Evolutionary conservation across 2,888 invertebrate genomes (phyloP), one percentile per base, ranked within the genome.

Genomic region (Melipona beecheii): DNA sequence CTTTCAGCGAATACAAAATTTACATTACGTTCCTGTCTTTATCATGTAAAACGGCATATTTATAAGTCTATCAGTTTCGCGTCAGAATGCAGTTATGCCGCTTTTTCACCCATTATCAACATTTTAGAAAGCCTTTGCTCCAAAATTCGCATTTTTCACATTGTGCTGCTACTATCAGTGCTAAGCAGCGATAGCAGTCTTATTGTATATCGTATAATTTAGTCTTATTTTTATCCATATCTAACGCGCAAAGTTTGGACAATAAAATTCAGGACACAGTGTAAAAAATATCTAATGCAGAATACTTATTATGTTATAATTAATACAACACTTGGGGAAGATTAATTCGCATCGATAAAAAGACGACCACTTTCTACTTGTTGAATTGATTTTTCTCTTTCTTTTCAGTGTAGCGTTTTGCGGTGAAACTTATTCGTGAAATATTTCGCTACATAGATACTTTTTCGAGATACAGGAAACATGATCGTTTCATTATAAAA

Each of bases 301-400:
- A 43, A 43, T 43, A 43, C 43, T 43, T 43, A 43, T 43, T 43
- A 11, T 9, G 11, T 11, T 43, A 43, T 43, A 43, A 43, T 43
- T 9, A 43, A 43, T 1, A 9, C 9, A 31, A 31, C 31, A 31
- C 31, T 31, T 4, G 1, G 2, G 9, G 43, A 43, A 43, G 43
- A 43, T 43, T 43, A 43, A 43, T 43, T 43, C 43, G 9, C 43
- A 43, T 11, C 43, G 1, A 43, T 43, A 43, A 43, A 43, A 54
- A 50, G 54, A 52, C 65, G 60, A 49, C 54, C 68, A 74, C 50
- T 31, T n/a, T 27, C 75, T 58, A 75, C 70, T 75, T 75, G 75
- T 82, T 79, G 65, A 74, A 52, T 50, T 49, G 65, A 75, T 75
- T 75, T 75, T 60, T 71, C 58, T 19, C 15, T 50, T 43, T 24